Evolutionary conservation across 2,113 vertebrate species (phyloP), one percentile per base, ranked within the genome.

Genomic region (Riparia riparia): DNA sequence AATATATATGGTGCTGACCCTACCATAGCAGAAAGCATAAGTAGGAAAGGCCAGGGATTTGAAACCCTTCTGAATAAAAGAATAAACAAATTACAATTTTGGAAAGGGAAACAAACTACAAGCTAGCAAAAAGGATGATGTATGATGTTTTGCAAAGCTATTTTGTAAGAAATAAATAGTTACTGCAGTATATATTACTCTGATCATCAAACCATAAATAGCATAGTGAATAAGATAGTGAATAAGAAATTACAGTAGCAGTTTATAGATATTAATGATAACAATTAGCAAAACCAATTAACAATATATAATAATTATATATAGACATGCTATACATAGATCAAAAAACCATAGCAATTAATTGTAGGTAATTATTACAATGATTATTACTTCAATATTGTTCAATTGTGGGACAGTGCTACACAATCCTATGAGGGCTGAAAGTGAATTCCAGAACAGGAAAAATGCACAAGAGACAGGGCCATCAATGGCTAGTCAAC

Each of bases 81-180:
- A 58, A 77, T 54, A 73, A 70, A 49, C 12, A 84, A 61, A 32
- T 4, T 3, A 44, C 1, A 1, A 37, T 78, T 76, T 82, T 73
- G 42, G 53, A 54, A 54, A 54, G 17, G 29, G 29, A 54, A 54
- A 54, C 29, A 31, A 54, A 54, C 19, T 31, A 11, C 53, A 12
- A 54, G 6, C 29, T 76, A 82, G 45, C 32, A 80, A 87, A 81
- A 88, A 49, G 8, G 17, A 64, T 72, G 29, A 72, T 68, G 19
- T 57, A 78, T 3, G 3, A 34, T 15, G 18, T 61, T 74, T 92
- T 65, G 11, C 10, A 64, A 93, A 76, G 72, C 18, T 34, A 4
- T 42, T 82, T 60, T 68, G 10, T 65, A 88, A 90, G 18, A 56
- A 81, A 61, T 71, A 76, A 91, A 74, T 39, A n/a, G 17, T 71